These are phyloP conservation scores for Phodopus roborovskii DNA, from an alignment of 2,113 vertebrate species.

Conservation along the genomic window DNA sequence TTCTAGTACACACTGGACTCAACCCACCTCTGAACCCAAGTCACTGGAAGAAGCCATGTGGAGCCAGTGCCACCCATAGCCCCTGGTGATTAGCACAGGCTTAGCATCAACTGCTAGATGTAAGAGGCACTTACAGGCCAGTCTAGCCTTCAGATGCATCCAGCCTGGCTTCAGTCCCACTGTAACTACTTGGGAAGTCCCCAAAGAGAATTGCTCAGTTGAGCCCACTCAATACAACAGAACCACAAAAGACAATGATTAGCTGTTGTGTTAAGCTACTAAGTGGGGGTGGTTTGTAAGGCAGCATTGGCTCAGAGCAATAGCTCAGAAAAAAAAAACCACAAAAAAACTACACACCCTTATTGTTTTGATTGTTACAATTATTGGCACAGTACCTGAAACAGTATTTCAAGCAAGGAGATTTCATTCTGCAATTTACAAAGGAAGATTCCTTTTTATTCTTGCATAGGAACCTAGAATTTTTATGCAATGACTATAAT, in stretches of 20 bases:
- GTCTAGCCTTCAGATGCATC: background rate
- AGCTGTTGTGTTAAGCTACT: background rate
- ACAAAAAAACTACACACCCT: background rate
- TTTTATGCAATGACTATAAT: constrained; percentile 1
- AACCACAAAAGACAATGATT: constrained; percentile 12
- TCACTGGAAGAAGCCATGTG: background rate
- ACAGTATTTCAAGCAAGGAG: constrained; percentile 33
- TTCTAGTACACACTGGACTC: background rate
- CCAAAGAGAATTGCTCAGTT: background rate
- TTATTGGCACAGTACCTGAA: constrained; percentile 49
- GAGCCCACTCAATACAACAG: constrained; percentile 8
- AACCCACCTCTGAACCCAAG: background rate
- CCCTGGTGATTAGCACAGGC: background rate
- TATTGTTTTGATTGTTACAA: constrained; percentile 24
- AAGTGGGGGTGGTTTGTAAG: background rate
- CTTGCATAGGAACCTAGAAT: constrained; percentile 37
- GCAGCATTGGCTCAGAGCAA: background rate
- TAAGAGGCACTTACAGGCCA: background rate
- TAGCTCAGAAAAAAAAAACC: background rate
- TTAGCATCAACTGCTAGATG: background rate
- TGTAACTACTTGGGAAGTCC: background rate
- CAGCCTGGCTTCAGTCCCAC: background rate
- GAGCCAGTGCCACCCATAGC: background rate
- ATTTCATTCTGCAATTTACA: background rate
- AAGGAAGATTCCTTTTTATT: constrained; percentile 36